Evolutionary conservation across 2,888 invertebrate genomes (phyloP).

Genomic region (Mesorhabditis belari): DNA sequence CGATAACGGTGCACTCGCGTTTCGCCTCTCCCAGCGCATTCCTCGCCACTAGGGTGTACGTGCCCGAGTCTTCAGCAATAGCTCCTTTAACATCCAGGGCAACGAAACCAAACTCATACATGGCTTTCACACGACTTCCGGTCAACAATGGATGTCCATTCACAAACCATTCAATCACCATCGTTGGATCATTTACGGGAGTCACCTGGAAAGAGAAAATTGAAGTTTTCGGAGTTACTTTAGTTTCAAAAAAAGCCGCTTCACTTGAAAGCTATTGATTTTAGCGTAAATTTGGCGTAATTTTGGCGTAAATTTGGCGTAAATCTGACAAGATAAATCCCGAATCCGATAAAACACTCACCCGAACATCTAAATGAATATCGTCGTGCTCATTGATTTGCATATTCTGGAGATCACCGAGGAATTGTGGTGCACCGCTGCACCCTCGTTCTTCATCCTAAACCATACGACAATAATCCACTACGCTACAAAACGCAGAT

Average conservation of each 20-base stretch:
- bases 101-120: constrained; percentile 79
- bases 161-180: constrained; percentile 96
- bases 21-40: constrained; percentile 45
- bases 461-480: constrained; percentile 55
- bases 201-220: constrained; percentile 61
- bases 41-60: constrained; percentile 70
- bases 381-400: constrained; percentile 44
- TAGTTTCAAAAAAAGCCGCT: no score
- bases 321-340: no score
- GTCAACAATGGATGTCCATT: constrained; percentile 81
- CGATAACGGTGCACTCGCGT: constrained; percentile 35
- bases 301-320: no score
- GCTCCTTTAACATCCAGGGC: constrained; percentile 61
- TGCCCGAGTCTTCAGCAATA: constrained; percentile 79
- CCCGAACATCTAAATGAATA: constrained; percentile 46
- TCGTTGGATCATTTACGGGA: constrained; percentile 93
- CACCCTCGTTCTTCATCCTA: constrained; percentile 40
- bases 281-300: no score
- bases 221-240: no score
- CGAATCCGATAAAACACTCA: no score
- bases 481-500: constrained; percentile 75
- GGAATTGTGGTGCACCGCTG: constrained; percentile 48
- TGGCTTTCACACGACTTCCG: constrained; percentile 43
- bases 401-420: constrained; percentile 43
- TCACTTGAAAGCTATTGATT: no score